Conservation (phyloP, 2,888 invertebrate genomes). For the Pasiphila rectangulata region DNA sequence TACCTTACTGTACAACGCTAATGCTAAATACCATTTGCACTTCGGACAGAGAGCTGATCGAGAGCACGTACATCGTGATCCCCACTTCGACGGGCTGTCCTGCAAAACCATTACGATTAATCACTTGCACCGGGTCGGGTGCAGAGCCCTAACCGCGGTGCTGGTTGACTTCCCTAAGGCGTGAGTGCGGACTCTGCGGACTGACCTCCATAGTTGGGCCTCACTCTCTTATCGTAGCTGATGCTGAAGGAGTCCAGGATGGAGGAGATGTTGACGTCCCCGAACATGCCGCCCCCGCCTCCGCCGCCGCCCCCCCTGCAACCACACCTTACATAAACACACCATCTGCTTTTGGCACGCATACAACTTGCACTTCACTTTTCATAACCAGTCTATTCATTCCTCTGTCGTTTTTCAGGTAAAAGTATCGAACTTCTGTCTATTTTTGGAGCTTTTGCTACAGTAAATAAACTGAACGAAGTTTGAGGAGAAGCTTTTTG, state of each 20-base stretch:
- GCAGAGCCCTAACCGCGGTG: not conserved
- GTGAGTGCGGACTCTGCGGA: constrained; percentile 10
- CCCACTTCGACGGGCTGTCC: constrained; percentile 91
- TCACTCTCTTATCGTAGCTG: constrained; percentile 98
- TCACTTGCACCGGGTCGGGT: too few species aligned
- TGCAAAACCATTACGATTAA: constrained; percentile 55
- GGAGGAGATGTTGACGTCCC: constrained; percentile 94
- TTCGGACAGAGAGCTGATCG: constrained; percentile 92
- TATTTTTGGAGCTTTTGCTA: too few species aligned
- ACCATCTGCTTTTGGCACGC: not conserved
- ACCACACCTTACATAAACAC: constrained; percentile 28
- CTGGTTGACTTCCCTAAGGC: not conserved
- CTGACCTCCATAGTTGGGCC: constrained; percentile 96
- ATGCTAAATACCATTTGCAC: constrained; percentile 83
- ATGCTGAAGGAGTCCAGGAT: constrained; percentile 95
- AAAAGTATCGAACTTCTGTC: too few species aligned
- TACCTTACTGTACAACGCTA: constrained; percentile 14
- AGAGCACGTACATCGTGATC: constrained; percentile 92
- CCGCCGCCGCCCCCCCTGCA: constrained; percentile 83
- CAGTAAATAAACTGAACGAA: too few species aligned
- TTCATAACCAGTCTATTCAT: too few species aligned
- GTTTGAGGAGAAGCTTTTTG: too few species aligned
- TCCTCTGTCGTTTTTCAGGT: too few species aligned
- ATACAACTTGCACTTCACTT: not conserved
- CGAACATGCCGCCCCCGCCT: constrained; percentile 84